phyloP scores from a whole-genome alignment of 2,113 vertebrate species.

The Raja brachyura region DNA sequence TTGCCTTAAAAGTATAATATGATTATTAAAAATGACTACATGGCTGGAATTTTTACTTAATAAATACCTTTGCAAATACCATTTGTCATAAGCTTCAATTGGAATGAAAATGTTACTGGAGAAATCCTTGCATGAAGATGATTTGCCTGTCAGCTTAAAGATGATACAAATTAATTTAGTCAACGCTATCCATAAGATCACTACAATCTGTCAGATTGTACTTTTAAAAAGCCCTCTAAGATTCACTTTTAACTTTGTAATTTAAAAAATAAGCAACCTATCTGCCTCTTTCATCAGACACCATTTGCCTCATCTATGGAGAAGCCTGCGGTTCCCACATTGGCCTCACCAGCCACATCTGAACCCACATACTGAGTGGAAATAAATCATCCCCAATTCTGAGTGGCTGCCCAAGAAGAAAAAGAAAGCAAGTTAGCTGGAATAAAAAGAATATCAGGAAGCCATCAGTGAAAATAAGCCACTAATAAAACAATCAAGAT shows the following conservation, averaged over 20 bases:
- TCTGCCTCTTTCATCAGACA: too few relatives aligned
- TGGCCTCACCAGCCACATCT: too few relatives aligned
- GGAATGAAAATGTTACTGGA: background rate
- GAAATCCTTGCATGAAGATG: background rate
- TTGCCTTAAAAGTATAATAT: background rate
- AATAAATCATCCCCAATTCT: too few relatives aligned
- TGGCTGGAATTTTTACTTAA: background rate
- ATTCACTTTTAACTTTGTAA: conserved; percentile 21
- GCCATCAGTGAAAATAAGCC: too few relatives aligned
- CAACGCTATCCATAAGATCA: background rate
- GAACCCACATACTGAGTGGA: too few relatives aligned
- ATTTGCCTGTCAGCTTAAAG: background rate
- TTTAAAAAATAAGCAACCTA: conserved; percentile 1
- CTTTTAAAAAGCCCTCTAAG: background rate
- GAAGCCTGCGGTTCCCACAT: too few relatives aligned
- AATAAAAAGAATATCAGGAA: background rate
- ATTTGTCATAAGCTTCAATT: background rate
- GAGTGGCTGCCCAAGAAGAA: background rate
- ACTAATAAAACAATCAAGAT: background rate
- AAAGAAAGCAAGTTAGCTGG: background rate
- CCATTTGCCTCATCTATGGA: too few relatives aligned
- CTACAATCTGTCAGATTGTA: background rate
- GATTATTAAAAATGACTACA: background rate
- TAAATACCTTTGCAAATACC: background rate
- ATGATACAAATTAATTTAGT: background rate